Conservation (phyloP, 2,888 invertebrate genomes). For the Hanleya hanleyi region DNA sequence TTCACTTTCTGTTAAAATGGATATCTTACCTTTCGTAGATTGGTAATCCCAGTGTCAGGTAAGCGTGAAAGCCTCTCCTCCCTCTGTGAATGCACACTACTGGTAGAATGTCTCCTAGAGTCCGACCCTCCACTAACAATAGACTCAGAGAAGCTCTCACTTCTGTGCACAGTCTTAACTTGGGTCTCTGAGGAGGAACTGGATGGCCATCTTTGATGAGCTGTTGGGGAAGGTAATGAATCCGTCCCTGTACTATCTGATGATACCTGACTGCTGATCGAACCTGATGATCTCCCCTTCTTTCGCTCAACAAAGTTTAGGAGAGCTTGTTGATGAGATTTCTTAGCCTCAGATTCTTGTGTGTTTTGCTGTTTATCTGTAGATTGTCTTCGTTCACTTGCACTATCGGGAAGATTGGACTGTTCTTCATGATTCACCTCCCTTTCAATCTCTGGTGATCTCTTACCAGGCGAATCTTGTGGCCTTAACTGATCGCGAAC, state of each 20-base stretch:
- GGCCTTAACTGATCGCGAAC: not conserved
- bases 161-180: not conserved
- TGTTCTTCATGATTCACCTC: not conserved
- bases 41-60: no score
- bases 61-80: not conserved
- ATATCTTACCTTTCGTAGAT: no score
- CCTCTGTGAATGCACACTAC: not conserved
- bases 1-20: no score
- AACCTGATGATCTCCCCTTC: slow-evolving; percentile 37
- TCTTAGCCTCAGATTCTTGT: slow-evolving; percentile 83
- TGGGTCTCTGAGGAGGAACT: not conserved
- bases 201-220: not conserved
- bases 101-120: not conserved
- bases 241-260: not conserved
- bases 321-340: slow-evolving; percentile 87
- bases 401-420: not conserved
- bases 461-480: no score
- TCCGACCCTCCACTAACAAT: not conserved
- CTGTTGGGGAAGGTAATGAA: not conserved
- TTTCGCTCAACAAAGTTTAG: slow-evolving; percentile 87
- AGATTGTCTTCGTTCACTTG: not conserved
- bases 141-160: slow-evolving; percentile 1
- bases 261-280: not conserved
- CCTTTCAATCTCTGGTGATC: not conserved
- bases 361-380: not conserved